phyloP scores from a whole-genome alignment of 2,113 vertebrate species.

The Petrocephalus zakoni region DNA sequence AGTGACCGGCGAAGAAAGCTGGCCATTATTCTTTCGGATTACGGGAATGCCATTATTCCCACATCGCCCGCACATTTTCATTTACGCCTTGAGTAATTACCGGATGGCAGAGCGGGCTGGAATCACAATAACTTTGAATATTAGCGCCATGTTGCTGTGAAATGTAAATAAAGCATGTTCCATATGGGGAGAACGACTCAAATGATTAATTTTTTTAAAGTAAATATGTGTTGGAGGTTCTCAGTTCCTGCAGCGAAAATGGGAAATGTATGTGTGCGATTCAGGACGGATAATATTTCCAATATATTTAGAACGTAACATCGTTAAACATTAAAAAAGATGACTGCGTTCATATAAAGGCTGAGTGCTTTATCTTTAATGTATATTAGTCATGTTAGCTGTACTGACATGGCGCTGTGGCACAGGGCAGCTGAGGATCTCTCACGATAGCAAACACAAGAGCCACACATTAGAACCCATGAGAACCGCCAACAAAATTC shows the following conservation, averaged over 20 bases:
- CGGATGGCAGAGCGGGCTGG: conserved; percentile 8
- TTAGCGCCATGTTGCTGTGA: conserved; percentile 23
- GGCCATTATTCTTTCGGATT: conserved; percentile 34
- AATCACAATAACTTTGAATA: conserved; percentile 15
- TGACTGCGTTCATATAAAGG: neutral
- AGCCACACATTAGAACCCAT: neutral
- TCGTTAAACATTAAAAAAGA: neutral
- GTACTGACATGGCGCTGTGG: neutral
- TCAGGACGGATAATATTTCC: neutral
- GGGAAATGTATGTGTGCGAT: neutral
- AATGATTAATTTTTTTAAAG: neutral
- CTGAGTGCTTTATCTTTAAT: neutral
- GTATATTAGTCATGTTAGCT: neutral
- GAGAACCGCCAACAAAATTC: neutral
- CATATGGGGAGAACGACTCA: neutral
- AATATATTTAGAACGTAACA: conserved; percentile 14
- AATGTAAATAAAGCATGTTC: conserved; percentile 25
- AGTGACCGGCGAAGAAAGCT: conserved; percentile 33
- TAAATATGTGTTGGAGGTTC: neutral
- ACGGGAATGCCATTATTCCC: conserved; percentile 25
- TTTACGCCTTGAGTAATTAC: conserved; percentile 36
- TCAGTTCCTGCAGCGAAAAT: neutral
- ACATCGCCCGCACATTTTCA: conserved; percentile 32
- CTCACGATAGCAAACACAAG: neutral
- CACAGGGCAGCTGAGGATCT: neutral